Evolutionary conservation across 2,888 invertebrate genomes (phyloP), one percentile per base, ranked within the genome.

Genomic region (Homarus gammarus): DNA sequence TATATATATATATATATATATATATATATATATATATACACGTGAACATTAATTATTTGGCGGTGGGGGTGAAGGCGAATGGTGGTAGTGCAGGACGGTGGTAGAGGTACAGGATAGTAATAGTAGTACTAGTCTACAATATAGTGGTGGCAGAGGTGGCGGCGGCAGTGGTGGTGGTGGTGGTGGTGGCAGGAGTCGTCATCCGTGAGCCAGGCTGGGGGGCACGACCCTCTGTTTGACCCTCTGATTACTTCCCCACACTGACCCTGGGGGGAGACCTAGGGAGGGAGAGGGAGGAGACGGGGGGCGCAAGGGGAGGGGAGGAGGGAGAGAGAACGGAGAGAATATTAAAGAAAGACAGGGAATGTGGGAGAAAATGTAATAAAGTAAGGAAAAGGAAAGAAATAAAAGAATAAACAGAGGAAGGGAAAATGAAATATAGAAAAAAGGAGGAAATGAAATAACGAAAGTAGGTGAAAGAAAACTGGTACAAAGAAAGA

Each of bases 181-280:
- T 40, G 73, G n/a, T 36, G 73, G 40, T 36, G 73, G 1, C 31
- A 75, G 75, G 75, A 44, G 40, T 31, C 40, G 75, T 75, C 75
- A 75, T 38, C 75, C 75, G 44, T 31, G 1, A 75, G 75, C 75
- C 44, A 5, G 8, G 78, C 78, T 27, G 33, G 18, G 51, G 51
- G 78, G 78, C 51, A 78, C 78, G 51, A 31, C 27, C 31, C 15
- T 31, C 18, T 56, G 78, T 78, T 78, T 33, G 78, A 31, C 56
- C 31, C 51, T 51, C 78, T 78, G 78, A 78, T 78, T 78, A 78
- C 56, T 51, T 78, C 51, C n/a, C 51, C 78, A 49, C 78, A 31
- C 78, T 51, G 78, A 33, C 51, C 78, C 8, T 33, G 12, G 27
- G 78, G 77, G 22, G 40, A 31, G 40, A 75, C n/a, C n/a, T n/a